phyloP scores from a whole-genome alignment of 2,113 vertebrate genomes.

The Rhodinocichla rosea region DNA sequence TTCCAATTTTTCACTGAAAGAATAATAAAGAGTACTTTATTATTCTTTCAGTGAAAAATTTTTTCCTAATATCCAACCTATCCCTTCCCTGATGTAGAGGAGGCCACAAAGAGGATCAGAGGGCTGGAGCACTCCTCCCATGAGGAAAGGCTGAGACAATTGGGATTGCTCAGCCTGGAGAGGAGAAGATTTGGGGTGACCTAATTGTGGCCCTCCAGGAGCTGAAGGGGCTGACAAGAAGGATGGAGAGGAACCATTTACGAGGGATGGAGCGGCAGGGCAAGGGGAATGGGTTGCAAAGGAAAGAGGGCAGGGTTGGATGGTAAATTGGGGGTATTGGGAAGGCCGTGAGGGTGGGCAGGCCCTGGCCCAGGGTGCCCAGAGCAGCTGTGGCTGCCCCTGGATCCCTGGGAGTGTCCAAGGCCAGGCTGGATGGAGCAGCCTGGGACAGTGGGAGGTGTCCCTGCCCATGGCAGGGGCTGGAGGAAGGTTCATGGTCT shows the following conservation, averaged over 20 bases:
- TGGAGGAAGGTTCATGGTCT: neutral
- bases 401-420: neutral
- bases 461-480: neutral
- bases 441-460: fast-evolving
- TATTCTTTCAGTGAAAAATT: too few species aligned
- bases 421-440: neutral
- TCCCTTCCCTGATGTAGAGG: neutral
- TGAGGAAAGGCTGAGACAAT: neutral
- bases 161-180: neutral
- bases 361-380: neutral
- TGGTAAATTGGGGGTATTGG: fast-evolving
- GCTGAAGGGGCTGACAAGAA: neutral
- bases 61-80: too few species aligned
- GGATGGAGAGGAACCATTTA: too few species aligned
- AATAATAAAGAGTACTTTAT: too few species aligned
- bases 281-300: neutral
- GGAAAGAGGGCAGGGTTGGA: fast-evolving
- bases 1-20: too few species aligned
- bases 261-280: neutral
- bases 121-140: neutral
- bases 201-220: neutral
- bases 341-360: fast-evolving
- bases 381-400: neutral
- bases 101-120: too few species aligned
- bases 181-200: neutral